A percentile compares a stretch with the other conserved stretches of the same genome.
These are phyloP conservation scores for Gortyna flavago DNA, from an alignment of 2,888 invertebrate genomes.

Conservation along the genomic window DNA sequence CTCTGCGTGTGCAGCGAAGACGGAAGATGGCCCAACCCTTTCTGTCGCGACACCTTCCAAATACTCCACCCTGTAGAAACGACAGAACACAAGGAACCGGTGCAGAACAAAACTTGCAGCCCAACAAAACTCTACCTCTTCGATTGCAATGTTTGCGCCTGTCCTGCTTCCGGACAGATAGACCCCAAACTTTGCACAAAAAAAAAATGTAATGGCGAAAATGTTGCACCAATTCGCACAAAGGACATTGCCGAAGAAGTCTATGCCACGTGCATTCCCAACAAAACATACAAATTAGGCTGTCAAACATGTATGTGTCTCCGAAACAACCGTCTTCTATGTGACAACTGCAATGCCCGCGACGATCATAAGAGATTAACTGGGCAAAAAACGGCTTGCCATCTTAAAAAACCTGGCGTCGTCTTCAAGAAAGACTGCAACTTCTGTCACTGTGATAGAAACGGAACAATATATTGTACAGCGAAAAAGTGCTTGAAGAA, in stretches of 20 bases:
- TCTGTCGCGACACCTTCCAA: constrained; percentile 81
- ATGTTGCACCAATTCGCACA: constrained; percentile 59
- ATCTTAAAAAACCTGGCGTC: constrained; percentile 70
- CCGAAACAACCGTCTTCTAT: constrained; percentile 84
- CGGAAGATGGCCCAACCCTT: constrained; percentile 84
- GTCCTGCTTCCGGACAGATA: constrained; percentile 73
- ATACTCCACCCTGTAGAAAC: constrained; percentile 77
- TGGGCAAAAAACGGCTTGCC: constrained; percentile 58
- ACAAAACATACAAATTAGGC: constrained; percentile 84
- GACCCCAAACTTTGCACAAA: constrained; percentile 77
- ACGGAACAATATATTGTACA: constrained; percentile 83
- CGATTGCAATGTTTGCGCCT: constrained; percentile 83
- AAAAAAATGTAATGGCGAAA: constrained; percentile 71
- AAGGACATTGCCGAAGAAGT: constrained; percentile 68
- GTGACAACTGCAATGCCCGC: constrained; percentile 77
- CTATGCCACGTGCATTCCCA: constrained; percentile 81
- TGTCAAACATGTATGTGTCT: constrained; percentile 89
- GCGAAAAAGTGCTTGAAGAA: constrained; percentile 77
- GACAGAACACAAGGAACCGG: constrained; percentile 57
- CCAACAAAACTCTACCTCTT: constrained; percentile 77
- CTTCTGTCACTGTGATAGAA: constrained; percentile 86
- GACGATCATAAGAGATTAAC: neutral
- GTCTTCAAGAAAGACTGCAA: constrained; percentile 88
- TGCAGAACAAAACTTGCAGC: constrained; percentile 69
- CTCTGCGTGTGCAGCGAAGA: constrained; percentile 81